Base-by-base conservation (phyloP, 2,113 vertebrate species). In the Suncus etruscus region DNA sequence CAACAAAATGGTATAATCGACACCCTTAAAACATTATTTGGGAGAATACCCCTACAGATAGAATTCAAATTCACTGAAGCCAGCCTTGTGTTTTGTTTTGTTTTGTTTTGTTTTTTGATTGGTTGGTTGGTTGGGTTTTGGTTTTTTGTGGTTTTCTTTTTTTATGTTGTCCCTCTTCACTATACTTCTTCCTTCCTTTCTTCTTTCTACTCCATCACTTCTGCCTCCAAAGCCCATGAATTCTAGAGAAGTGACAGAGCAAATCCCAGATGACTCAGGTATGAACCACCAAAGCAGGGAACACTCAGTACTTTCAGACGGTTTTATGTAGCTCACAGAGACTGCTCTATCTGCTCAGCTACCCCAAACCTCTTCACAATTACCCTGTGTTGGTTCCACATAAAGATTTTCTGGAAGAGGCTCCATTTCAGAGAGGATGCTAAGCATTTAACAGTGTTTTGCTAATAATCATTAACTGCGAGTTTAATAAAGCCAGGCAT, bases 281-380 rank as follows among this genome's bases (percentile, higher is more conserved):
- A 29, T 31, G 51, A 16, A 9, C 18, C 54, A 74, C 27, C 0
- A 5, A 85, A 66, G 14, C 77, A 31, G 39, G 29, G 29, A 91
- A 47, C 48, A 58, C 22, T 81, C 76, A 6, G 70, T 8, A 1
- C 0, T 72, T n/a, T 83, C 16, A 65, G 54, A 8, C 69, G 0
- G 1, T 39, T 89, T 31, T 31, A 39, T 9, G 0, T 24, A 68
- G 86, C 78, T 87, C 91, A 68, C 76, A 90, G 91, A 68, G 86
- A 89, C 89, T 95, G 77, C 94, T 96, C 54, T 95, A 94, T 94
- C 92, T 91, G 96, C 90, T 94, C 94, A 77, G 95, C 83, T 86
- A 88, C 87, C 89, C 95, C 91, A 72, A 58, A 86, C 93, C 89
- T 96, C 96, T 95, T 94, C 50, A 11, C 20, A 92, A 63, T 95